Evolutionary conservation across 2,797 vertebrate genomes (phyloP), one percentile per base, ranked within the genome.

Genomic region (Crax fasciolata): DNA sequence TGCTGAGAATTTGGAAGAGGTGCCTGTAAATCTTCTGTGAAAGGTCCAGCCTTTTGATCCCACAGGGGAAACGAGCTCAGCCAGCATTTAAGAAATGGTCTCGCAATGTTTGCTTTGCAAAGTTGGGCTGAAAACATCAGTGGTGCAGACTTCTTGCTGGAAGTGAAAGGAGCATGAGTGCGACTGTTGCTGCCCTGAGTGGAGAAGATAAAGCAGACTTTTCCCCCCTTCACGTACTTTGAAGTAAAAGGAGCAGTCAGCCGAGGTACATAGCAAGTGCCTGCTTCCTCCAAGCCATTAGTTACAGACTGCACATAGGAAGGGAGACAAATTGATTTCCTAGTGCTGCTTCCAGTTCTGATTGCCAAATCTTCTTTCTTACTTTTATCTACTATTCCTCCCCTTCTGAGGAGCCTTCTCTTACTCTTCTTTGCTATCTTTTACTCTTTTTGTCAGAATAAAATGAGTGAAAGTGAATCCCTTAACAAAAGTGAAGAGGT

Each of bases 11-110:
- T 96, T 90, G 71, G 91, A 96, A 93, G 49, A 94, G 38, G 74
- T 41, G 39, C 38, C 13, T 57, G 65, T 39, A 88, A 94, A 86
- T 61, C 41, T 84, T 91, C 59, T 80, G 57, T 80, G 61, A 54
- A 72, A 88, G 90, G 38, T 48, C 80, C 71, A 91, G 80, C 17
- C 57, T 79, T 94, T 77, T 59, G 74, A 94, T 90, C 32, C 94
- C 14, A 1, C 11, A 38, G 63, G 86, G 77, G 63, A 92, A 95
- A 95, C 9, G 49, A 89, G 68, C 83, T 93, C 85, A 90, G 89
- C 6, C 46, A 49, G 21, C 21, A 65, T 84, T 84, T 44, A 70
- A 67, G 71, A 82, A 80, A 63, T 21, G 35, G 61, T 72, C 91
- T 77, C 67, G 58, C 44, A 78, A 48, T 44, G 15, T 80, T 90